phyloP scores from a whole-genome alignment of 2,888 invertebrate species.

The Apamea crenata region DNA sequence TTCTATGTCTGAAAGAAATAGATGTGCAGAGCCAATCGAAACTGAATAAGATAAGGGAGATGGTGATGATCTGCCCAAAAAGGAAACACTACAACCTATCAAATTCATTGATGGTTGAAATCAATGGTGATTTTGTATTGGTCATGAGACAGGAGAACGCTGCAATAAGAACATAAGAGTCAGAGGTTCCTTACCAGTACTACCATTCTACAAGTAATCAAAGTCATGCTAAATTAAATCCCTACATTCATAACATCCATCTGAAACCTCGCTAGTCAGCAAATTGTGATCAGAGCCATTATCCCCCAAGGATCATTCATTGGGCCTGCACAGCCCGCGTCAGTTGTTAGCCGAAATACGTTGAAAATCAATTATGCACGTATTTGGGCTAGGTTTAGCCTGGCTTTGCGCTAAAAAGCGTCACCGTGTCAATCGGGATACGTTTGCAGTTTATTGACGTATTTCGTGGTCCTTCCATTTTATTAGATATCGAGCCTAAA shows the following conservation, averaged over 20 bases:
- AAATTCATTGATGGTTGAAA: not conserved
- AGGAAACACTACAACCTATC: not conserved
- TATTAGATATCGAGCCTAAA: not conserved
- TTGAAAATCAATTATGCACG: conserved; percentile 56
- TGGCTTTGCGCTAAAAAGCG: conserved; percentile 25
- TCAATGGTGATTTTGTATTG: not conserved
- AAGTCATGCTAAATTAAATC: not conserved
- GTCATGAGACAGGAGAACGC: not conserved
- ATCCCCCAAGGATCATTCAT: conserved; percentile 45
- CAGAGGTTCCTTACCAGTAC: not conserved
- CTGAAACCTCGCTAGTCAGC: conserved; percentile 2
- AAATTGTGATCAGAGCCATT: conserved; percentile 8
- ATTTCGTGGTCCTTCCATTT: not conserved
- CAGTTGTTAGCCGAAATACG: conserved; percentile 34
- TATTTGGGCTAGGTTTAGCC: conserved; percentile 21
- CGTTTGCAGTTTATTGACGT: conserved; percentile 18
- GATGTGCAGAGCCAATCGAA: no score
- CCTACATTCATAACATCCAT: not conserved
- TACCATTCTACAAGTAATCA: not conserved
- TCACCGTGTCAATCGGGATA: conserved; percentile 11
- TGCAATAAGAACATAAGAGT: not conserved
- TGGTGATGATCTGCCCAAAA: no score
- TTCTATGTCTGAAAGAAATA: not conserved
- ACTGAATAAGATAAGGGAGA: not conserved
- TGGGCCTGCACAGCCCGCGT: not conserved